Evolutionary conservation across 2,113 vertebrate genomes (phyloP).

Genomic region (Platycercus adscitus): DNA sequence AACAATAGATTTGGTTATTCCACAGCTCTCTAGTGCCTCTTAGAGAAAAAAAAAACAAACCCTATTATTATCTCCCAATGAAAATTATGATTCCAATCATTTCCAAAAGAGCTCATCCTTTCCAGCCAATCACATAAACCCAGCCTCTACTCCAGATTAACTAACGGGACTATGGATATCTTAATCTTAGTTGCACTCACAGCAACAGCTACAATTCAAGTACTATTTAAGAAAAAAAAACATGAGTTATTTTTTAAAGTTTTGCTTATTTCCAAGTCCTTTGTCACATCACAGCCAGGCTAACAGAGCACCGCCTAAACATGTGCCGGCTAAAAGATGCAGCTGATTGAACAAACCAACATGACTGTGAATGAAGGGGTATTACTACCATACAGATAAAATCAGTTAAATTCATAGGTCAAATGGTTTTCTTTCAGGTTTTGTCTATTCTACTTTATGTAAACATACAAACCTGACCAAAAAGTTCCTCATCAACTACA

Average conservation of each 20-base stretch:
- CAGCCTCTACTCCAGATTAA: neutral
- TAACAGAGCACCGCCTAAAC: neutral
- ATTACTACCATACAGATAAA: neutral
- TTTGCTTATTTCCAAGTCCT: neutral
- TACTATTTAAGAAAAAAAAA: neutral
- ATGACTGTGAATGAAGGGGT: neutral
- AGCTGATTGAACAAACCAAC: neutral
- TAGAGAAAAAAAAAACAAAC: neutral
- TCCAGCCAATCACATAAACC: neutral
- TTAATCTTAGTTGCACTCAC: neutral
- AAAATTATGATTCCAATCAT: neutral
- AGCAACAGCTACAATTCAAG: neutral
- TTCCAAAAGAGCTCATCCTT: neutral
- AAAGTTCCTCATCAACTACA: constrained; percentile 95
- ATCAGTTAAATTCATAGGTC: neutral
- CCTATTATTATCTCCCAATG: neutral
- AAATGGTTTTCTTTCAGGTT: neutral
- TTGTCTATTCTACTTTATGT: neutral
- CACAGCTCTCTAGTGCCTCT: neutral
- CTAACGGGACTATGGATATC: neutral
- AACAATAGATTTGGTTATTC: neutral
- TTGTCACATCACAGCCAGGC: neutral
- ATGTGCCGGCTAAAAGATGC: neutral
- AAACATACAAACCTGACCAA: constrained; percentile 89
- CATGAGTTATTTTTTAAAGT: neutral